Percentiles rank a stretch among this genome's conserved stretches.
phyloP scores from a whole-genome alignment of 1,140 invertebrate species.

The Ceratitis capitata region DNA sequence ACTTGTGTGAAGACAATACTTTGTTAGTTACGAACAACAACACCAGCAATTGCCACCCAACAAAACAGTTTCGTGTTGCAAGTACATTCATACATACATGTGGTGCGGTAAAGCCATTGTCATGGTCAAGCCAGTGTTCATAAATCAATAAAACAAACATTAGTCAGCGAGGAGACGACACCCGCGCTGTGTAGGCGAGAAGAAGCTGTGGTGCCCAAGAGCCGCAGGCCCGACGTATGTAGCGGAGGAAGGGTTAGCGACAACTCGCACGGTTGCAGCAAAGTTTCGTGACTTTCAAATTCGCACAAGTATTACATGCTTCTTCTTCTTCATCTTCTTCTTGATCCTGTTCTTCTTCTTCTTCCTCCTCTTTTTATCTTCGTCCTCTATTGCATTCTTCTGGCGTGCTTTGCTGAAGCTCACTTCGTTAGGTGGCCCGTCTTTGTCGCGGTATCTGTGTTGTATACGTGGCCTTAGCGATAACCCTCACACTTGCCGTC shows the following conservation, averaged over 20 bases:
- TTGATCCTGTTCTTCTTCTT: too few relatives aligned
- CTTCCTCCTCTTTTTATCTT: too few relatives aligned
- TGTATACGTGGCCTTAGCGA: not conserved
- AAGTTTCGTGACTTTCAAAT: not conserved
- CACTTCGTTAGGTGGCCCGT: not conserved
- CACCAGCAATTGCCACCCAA: not conserved
- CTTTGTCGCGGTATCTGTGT: not conserved
- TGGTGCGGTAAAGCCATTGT: too few relatives aligned
- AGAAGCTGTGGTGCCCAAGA: not conserved
- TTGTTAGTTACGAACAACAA: not conserved
- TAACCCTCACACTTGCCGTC: not conserved
- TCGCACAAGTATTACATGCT: not conserved
- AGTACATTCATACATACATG: too few relatives aligned
- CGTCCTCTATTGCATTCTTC: not conserved
- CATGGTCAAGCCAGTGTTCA: not conserved
- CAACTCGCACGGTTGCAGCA: not conserved
- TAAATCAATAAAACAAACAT: constrained; percentile 11
- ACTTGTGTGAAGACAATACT: not conserved
- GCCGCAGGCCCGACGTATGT: not conserved
- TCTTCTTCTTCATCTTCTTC: too few relatives aligned
- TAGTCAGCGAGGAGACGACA: not conserved
- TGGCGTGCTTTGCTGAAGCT: not conserved
- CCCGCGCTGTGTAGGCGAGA: not conserved
- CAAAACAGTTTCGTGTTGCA: not conserved
- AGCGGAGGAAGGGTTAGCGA: not conserved